phyloP scores from a whole-genome alignment of 2,888 invertebrate species.

The Zeuzera pyrina region DNA sequence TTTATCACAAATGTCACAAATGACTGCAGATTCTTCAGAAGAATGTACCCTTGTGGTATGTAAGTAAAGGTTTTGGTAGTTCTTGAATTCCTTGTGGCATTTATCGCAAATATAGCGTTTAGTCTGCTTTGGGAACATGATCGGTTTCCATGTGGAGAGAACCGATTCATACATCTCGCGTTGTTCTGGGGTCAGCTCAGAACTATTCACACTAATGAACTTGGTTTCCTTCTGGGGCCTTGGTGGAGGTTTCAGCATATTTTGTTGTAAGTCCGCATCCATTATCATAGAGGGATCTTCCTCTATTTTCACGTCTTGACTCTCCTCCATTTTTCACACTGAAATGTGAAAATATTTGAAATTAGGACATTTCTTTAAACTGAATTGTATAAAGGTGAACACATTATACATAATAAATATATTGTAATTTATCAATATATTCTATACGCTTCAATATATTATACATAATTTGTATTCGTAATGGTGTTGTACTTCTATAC shows the following conservation, averaged over 20 bases:
- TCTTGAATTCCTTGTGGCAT: constrained; percentile 60
- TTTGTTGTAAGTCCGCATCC: too few relatives aligned
- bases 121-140: constrained; percentile 39
- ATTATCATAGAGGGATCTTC: background rate
- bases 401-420: too few relatives aligned
- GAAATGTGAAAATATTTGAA: background rate
- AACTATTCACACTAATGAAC: constrained; percentile 12
- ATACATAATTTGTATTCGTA: too few relatives aligned
- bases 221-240: constrained; percentile 7
- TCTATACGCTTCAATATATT: too few relatives aligned
- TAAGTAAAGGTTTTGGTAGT: constrained; percentile 56
- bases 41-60: constrained; percentile 61
- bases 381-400: too few relatives aligned
- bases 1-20: constrained; percentile 57
- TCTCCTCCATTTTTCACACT: background rate
- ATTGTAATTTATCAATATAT: too few relatives aligned
- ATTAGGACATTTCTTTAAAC: too few relatives aligned
- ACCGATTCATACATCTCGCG: constrained; percentile 16
- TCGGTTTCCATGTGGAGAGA: constrained; percentile 13
- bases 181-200: constrained; percentile 13
- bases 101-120: constrained; percentile 54
- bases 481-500: too few relatives aligned
- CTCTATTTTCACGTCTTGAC: background rate
- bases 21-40: constrained; percentile 50
- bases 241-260: background rate